Conservation (phyloP, 2,797 vertebrate genomes). For the Taeniopygia guttata region DNA sequence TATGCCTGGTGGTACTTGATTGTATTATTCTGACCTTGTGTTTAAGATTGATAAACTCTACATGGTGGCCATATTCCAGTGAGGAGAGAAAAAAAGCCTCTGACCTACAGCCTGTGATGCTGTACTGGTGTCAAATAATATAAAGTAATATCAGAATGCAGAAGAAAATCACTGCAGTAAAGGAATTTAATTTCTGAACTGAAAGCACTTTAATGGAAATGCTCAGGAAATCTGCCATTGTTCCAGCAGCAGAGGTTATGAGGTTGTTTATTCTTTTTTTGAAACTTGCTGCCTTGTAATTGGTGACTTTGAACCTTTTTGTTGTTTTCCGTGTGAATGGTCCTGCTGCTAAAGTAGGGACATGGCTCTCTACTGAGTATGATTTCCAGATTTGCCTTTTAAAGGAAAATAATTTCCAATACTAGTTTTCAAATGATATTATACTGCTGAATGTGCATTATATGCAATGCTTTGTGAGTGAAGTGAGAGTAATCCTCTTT, state of each 20-base stretch:
- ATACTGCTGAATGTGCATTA: conserved; percentile 38
- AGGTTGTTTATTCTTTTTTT: not conserved
- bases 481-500: conserved; percentile 54
- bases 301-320: conserved; percentile 50
- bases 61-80: not conserved
- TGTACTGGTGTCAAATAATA: conserved; percentile 52
- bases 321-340: not conserved
- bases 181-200: conserved; percentile 55
- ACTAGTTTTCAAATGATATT: conserved; percentile 20
- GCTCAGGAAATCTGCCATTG: not conserved
- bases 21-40: conserved; percentile 32
- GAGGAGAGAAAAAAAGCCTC: not conserved
- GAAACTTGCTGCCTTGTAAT: conserved; percentile 13
- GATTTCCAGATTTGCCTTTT: conserved; percentile 73
- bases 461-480: conserved; percentile 5
- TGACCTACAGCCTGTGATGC: not conserved
- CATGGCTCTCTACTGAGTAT: conserved; percentile 25
- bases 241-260: conserved; percentile 40
- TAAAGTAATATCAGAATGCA: conserved; percentile 42
- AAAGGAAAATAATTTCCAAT: conserved; percentile 49
- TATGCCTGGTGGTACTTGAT: not conserved
- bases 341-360: conserved; percentile 24
- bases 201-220: conserved; percentile 32
- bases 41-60: conserved; percentile 35
- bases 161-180: conserved; percentile 50